A percentile compares a stretch with the other conserved stretches of the same genome.
Evolutionary conservation across 2,888 invertebrate species (phyloP).

Genomic region (Tenthredo livida): DNA sequence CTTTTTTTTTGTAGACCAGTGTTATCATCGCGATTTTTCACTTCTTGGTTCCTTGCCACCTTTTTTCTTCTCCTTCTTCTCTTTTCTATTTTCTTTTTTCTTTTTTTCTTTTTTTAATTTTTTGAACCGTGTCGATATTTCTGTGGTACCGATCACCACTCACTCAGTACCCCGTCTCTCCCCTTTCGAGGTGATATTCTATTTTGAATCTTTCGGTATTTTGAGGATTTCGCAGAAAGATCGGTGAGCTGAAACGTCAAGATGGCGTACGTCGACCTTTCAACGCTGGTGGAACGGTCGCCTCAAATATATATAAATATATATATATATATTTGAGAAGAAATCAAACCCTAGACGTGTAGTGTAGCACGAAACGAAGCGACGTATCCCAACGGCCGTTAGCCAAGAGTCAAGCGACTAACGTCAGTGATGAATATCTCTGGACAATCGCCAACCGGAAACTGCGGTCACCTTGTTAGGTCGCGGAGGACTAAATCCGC

Average conservation of each 20-base stretch:
- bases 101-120: not conserved
- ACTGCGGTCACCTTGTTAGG: conserved; percentile 45
- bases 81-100: not conserved
- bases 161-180: conserved; percentile 1
- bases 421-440: conserved; percentile 45
- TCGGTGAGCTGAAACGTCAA: conserved; percentile 6
- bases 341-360: not conserved
- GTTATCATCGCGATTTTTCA: not conserved
- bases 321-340: not conserved
- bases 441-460: conserved; percentile 45
- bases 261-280: conserved; percentile 22
- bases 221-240: conserved; percentile 23
- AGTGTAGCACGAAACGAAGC: not conserved
- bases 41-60: not conserved
- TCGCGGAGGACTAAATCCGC: conserved; percentile 1
- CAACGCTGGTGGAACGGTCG: not conserved
- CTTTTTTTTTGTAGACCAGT: no score
- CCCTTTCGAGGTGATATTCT: conserved; percentile 14
- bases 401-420: not conserved
- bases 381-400: not conserved
- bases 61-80: not conserved
- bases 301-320: not conserved
- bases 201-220: conserved; percentile 22
- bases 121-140: conserved; percentile 27
- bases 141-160: conserved; percentile 35